Percentiles rank a stretch among this genome's conserved stretches.
phyloP scores from a whole-genome alignment of 2,797 vertebrate genomes.

The Xenops minutus region DNA sequence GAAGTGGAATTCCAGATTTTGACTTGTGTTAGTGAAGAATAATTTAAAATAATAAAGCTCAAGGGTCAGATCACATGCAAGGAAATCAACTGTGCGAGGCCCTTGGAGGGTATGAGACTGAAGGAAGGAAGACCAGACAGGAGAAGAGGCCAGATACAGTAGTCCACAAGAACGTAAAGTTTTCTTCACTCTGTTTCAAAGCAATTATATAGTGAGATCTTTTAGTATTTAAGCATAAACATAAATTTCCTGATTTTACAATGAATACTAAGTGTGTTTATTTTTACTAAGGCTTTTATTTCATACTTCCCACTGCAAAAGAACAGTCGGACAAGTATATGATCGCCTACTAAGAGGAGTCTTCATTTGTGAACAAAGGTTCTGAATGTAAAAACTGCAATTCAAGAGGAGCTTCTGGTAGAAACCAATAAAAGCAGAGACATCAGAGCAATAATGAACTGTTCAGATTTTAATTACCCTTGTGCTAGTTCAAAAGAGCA shows the following conservation, averaged over 20 bases:
- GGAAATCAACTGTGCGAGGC: background rate
- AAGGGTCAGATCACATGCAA: constrained; percentile 29
- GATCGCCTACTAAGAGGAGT: rapidly evolving
- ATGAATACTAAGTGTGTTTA: background rate
- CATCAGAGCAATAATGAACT: background rate
- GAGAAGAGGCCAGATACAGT: background rate
- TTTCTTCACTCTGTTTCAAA: background rate
- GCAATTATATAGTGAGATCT: background rate
- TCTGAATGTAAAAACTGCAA: background rate
- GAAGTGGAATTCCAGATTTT: constrained; percentile 43
- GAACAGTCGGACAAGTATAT: background rate
- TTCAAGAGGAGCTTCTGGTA: background rate
- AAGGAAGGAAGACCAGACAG: background rate
- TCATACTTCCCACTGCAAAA: background rate
- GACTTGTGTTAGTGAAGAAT: background rate
- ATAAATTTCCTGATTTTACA: background rate
- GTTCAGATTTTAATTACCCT: background rate
- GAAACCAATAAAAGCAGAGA: background rate
- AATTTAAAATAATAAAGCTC: constrained; percentile 51
- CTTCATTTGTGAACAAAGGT: background rate
- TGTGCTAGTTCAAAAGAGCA: background rate
- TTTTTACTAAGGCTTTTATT: background rate
- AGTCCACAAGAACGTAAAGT: background rate
- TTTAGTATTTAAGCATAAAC: background rate
- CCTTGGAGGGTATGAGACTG: background rate